phyloP scores from a whole-genome alignment of 2,888 invertebrate species.

The Athalia rosae region DNA sequence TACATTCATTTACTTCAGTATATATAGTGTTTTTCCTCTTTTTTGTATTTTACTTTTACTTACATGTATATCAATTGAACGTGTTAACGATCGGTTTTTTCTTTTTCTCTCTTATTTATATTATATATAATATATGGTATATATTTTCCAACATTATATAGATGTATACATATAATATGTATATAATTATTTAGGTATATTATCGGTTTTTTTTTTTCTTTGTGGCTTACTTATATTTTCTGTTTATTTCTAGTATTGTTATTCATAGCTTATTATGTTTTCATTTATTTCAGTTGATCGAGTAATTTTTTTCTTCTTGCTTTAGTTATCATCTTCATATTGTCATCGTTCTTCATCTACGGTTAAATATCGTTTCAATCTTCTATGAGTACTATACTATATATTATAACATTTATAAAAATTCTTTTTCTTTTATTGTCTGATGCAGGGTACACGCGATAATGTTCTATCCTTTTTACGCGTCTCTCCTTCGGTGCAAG shows the following conservation, averaged over 20 bases:
- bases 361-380: no score
- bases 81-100: slow-evolving; percentile 39
- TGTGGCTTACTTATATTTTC: no score
- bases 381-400: no score
- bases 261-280: slow-evolving; percentile 60
- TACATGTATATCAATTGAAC: slow-evolving; percentile 44
- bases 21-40: no score
- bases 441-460: no score
- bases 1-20: neutral
- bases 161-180: slow-evolving; percentile 23
- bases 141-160: slow-evolving; percentile 32
- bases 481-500: neutral
- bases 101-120: neutral
- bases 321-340: neutral
- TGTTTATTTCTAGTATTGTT: neutral
- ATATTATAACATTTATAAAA: no score
- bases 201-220: no score
- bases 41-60: no score
- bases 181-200: neutral
- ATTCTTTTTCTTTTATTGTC: no score
- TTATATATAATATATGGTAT: slow-evolving; percentile 7
- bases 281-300: slow-evolving; percentile 60
- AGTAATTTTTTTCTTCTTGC: no score
- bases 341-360: neutral
- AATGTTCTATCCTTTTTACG: no score